Conservation (phyloP, 53 echinoderm and acorn worm genomes). For the Arbacia lixula region DNA sequence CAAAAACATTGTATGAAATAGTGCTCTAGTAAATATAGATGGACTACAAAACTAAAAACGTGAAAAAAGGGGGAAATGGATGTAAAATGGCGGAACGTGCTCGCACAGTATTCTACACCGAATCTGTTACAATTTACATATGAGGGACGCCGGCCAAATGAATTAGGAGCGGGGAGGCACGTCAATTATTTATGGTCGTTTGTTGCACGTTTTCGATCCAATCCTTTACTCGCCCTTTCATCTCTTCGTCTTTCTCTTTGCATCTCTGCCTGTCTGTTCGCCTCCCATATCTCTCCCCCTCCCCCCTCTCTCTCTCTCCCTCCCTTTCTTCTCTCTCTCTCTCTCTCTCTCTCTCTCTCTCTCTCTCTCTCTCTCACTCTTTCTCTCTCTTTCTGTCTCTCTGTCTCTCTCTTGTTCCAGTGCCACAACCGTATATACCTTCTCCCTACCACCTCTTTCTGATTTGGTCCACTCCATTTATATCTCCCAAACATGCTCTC, state of each 20-base stretch:
- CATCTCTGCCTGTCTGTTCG: background rate
- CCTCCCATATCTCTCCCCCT: background rate
- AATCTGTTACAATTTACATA: constrained; percentile 42
- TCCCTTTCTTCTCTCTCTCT: background rate
- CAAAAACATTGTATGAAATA: no score
- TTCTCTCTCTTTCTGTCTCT: no score
- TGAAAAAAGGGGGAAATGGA: no score
- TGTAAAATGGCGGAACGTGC: constrained; percentile 28
- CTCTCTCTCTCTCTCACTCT: no score
- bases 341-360: no score
- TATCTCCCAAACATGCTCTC: no score
- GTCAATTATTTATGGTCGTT: constrained; percentile 40
- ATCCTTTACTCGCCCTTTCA: background rate
- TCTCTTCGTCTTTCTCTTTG: background rate
- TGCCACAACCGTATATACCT: no score
- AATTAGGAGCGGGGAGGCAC: constrained; percentile 41
- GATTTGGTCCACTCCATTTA: no score
- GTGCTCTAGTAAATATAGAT: no score
- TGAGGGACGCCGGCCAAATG: constrained; percentile 27
- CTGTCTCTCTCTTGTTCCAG: no score
- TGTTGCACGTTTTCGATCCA: constrained; percentile 45
- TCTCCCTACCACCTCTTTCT: no score
- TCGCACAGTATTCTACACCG: background rate
- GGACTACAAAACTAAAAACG: no score
- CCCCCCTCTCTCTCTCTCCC: background rate